phyloP scores from a whole-genome alignment of 2,888 invertebrate genomes.

The Drosophila prolongata region DNA sequence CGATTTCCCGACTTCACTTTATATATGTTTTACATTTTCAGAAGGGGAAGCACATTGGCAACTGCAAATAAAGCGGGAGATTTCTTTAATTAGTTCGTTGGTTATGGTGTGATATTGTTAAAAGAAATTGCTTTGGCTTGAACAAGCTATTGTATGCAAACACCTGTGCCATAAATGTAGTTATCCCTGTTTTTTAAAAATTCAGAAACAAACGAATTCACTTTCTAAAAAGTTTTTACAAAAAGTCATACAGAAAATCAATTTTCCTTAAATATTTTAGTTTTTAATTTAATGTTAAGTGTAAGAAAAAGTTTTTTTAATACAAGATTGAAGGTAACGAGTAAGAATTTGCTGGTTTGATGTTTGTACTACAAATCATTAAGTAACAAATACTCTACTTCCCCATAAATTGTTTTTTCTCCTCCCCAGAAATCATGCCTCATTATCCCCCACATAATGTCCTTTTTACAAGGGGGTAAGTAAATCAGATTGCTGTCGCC shows the following conservation, averaged over 20 bases:
- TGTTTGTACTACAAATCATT: not conserved
- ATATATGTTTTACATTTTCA: not conserved
- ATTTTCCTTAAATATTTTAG: too few relatives aligned
- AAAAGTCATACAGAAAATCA: too few relatives aligned
- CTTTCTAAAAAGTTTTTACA: too few relatives aligned
- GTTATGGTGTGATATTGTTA: slow-evolving; percentile 2
- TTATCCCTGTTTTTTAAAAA: too few relatives aligned
- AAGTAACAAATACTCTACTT: not conserved
- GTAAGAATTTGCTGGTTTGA: too few relatives aligned
- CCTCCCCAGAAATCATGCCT: not conserved
- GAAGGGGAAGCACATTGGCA: not conserved
- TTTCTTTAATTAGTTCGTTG: slow-evolving; percentile 33
- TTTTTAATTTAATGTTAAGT: too few relatives aligned
- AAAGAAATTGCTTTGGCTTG: not conserved
- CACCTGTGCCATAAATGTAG: not conserved
- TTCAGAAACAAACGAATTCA: too few relatives aligned
- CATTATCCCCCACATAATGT: slow-evolving; percentile 16
- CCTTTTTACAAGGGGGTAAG: slow-evolving; percentile 20
- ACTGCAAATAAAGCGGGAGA: not conserved
- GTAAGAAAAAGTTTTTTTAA: too few relatives aligned
- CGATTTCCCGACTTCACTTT: not conserved
- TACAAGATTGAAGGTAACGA: too few relatives aligned
- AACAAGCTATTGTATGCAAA: not conserved
- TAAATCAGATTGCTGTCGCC: slow-evolving; percentile 57
- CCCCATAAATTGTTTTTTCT: not conserved